Conservation (phyloP, 2,888 invertebrate genomes). For the Cataglyphis altisquamis region DNA sequence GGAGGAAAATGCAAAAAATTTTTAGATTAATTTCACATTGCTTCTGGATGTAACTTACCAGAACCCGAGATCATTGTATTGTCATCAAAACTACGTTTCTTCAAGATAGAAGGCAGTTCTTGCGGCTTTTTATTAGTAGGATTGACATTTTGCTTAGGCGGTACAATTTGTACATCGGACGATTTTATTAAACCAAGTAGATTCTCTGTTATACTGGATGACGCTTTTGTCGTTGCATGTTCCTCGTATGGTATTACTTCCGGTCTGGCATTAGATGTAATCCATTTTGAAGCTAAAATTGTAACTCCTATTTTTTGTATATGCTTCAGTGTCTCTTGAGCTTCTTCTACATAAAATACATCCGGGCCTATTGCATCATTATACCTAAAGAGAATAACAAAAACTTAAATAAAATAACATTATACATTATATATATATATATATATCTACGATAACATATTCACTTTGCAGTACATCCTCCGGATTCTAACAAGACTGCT, state of each 20-base stretch:
- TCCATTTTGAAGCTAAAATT: slow-evolving; percentile 90
- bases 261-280: slow-evolving; percentile 90
- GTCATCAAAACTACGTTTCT: slow-evolving; percentile 87
- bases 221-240: slow-evolving; percentile 72
- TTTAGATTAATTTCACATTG: background rate
- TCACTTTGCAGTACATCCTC: slow-evolving; percentile 90
- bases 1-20: background rate
- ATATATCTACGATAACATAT: slow-evolving; percentile 29
- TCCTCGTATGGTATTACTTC: slow-evolving; percentile 87
- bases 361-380: slow-evolving; percentile 90
- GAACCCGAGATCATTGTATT: slow-evolving; percentile 85
- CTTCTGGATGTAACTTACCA: slow-evolving; percentile 70
- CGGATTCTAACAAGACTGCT: slow-evolving; percentile 91
- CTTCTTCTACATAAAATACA: slow-evolving; percentile 96
- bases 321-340: slow-evolving; percentile 93
- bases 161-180: slow-evolving; percentile 83
- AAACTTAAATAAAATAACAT: slow-evolving; percentile 15
- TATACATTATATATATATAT: background rate
- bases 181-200: slow-evolving; percentile 84
- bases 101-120: slow-evolving; percentile 88
- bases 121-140: slow-evolving; percentile 84
- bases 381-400: slow-evolving; percentile 83
- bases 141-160: slow-evolving; percentile 74
- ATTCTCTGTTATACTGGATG: slow-evolving; percentile 85
- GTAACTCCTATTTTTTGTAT: slow-evolving; percentile 92